Base-by-base conservation (phyloP, 2,888 invertebrate species). In the Hedya salicella region DNA sequence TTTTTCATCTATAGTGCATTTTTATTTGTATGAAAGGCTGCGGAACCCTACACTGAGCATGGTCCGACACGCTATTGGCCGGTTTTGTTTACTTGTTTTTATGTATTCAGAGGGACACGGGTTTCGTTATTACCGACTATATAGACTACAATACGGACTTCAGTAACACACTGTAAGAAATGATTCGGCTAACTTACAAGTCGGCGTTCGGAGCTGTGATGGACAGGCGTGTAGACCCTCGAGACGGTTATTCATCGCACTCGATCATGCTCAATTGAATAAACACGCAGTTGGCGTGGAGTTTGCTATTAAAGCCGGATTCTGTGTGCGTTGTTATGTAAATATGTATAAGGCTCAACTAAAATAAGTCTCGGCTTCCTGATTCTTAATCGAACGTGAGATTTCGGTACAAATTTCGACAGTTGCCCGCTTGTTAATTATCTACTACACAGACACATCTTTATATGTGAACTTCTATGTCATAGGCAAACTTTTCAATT, bases 251-350 rank as follows among this genome's bases (percentile, higher is more conserved):
- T 82, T 84, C 86, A 86, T 83, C 83, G 83, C 78, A 80, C 82
- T 83, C 84, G 85, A 87, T 87, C 81, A 80, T 71, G 73, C 81
- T 88, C 88, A 89, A 90, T 89, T 89, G 90, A 87, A 89, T 89
- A 89, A 89, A 87, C 80, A 82, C 80, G 76, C 76, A 75, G 83
- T 78, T 82, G 83, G 78, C 78, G 79, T 76, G 74, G 81, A 77
- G 72, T 75, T 79, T 73, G 74, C 75, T 77, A 81, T 81, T 80
- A 80, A 76, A 76, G 75, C 71, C 75, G 76, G 78, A 77, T 76
- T 73, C 75, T 75, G 40, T 56, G 78, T 76, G 77, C 78, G 79
- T 82, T 87, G 86, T 87, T 84, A 86, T 85, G 87, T 87, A 84
- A 86, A 87, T 86, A 83, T 75, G 77, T 86, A 83, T 75, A 77